These are phyloP conservation scores for Petrocephalus sullivani DNA, from an alignment of 2,797 vertebrate species.

Conservation along the genomic window DNA sequence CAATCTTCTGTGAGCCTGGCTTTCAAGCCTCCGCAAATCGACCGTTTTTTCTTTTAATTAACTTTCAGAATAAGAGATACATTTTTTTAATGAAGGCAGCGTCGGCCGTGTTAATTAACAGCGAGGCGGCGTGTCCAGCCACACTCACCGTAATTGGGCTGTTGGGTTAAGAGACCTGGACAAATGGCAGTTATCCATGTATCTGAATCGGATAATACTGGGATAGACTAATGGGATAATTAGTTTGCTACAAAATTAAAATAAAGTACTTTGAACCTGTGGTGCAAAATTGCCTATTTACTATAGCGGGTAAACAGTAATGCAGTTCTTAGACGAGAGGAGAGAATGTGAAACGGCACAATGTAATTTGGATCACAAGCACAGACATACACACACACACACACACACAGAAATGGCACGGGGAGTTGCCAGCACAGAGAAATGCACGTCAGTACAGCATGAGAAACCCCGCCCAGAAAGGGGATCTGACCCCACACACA, in stretches of 20 bases:
- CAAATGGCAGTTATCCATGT: not conserved
- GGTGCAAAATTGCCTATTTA: slow-evolving; percentile 18
- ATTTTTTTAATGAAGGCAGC: not conserved
- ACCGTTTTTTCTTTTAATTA: not conserved
- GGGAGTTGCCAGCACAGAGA: not conserved
- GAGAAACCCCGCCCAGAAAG: not conserved
- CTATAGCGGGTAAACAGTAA: slow-evolving; percentile 20
- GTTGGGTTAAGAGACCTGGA: slow-evolving; percentile 4
- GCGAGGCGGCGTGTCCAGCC: not conserved
- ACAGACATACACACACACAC: not conserved
- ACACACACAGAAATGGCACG: not conserved
- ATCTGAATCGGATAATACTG: not conserved
- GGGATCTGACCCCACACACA: not conserved
- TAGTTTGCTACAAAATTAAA: slow-evolving; percentile 11
- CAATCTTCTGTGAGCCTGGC: not conserved
- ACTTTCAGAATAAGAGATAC: not conserved
- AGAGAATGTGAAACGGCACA: not conserved
- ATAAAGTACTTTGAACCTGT: slow-evolving; percentile 15
- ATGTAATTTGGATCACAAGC: not conserved
- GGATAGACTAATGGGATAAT: slow-evolving; percentile 12
- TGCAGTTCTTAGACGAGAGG: slow-evolving; percentile 6
- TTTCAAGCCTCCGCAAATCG: not conserved
- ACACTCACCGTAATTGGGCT: not conserved
- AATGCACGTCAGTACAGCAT: not conserved
- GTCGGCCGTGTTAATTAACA: slow-evolving; percentile 12